phyloP scores from a whole-genome alignment of 2,888 invertebrate species.

The Maniola hyperantus region DNA sequence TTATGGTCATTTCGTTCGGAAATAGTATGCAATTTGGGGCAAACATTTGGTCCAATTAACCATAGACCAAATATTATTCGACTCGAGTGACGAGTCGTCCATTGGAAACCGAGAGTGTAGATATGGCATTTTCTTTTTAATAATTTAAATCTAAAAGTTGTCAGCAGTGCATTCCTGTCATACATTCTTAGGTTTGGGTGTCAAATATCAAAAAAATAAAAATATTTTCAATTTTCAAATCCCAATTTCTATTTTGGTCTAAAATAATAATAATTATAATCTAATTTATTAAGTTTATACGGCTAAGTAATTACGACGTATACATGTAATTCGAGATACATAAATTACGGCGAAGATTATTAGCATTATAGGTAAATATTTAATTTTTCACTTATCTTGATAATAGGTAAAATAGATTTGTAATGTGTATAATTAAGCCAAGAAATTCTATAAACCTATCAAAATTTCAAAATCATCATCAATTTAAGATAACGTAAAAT shows the following conservation, averaged over 20 bases:
- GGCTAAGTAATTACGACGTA: neutral
- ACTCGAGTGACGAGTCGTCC: no score
- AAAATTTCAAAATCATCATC: neutral
- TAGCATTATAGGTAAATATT: neutral
- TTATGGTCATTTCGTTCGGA: no score
- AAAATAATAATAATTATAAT: neutral
- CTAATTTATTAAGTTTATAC: neutral
- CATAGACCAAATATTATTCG: no score
- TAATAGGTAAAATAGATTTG: no score
- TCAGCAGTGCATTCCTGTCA: conserved; percentile 13
- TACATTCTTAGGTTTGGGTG: no score
- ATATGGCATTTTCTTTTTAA: neutral
- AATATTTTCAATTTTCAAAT: conserved; percentile 29
- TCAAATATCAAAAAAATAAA: conserved; percentile 11
- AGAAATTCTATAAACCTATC: no score
- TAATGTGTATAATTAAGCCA: no score
- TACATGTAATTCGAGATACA: neutral
- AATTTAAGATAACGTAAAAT: neutral
- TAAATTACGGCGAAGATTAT: conserved; percentile 11
- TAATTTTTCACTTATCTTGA: no score
- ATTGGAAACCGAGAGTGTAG: no score
- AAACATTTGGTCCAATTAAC: no score
- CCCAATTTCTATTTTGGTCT: conserved; percentile 18
- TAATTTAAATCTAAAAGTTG: conserved; percentile 12
- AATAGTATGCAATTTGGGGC: no score